Base-by-base conservation (phyloP, 2,797 vertebrate species). In the Leptoclinus maculatus region DNA sequence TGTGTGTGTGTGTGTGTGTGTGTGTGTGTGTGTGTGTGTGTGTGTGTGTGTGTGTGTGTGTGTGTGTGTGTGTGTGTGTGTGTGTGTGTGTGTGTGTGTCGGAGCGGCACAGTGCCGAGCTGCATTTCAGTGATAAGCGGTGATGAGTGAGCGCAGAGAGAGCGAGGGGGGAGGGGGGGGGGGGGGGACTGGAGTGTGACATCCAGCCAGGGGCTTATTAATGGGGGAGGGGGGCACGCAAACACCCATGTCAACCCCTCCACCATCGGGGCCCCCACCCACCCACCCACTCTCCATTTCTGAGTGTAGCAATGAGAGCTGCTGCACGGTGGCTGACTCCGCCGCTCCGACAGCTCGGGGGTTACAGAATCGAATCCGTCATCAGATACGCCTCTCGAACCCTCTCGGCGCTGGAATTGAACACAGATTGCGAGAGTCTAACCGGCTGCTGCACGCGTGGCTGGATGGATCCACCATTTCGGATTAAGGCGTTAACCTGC, bases 51-150 rank as follows among this genome's bases (percentile, higher is more conserved):
- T 70, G 60, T 74, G 23, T 54, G 51, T 47, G 21, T 49, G 51
- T 49, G 11, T 73, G 36, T 79, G 41, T 34, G 64, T 70, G 73
- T 76, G 62, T 70, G 59, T 78, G 49, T 58, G 76, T 47, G 63
- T 62, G 69, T 58, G 68, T 65, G 36, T 70, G 65, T 49, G 59
- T 72, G 67, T 83, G 83, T 83, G 87, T 81, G 81, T 72, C 23
- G 43, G 74, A 91, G 90, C 87, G 34, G 66, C 65, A 82, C 86
- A 79, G 83, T 10, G 69, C 78, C 2, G 79, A 83, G 88, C 89
- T 93, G 92, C 85, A 87, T 88, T 89, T 89, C 80, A 78, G 84
- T 79, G 92, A 93, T 93, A 93, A 93, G 90, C 84, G 10, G 71
- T 91, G 89, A 92, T 92, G 91, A 90, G 80, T 83, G 87, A 89